Evolutionary conservation across 2,888 invertebrate species (phyloP), one percentile per base, ranked within the genome.

Genomic region (Acleris cristana): DNA sequence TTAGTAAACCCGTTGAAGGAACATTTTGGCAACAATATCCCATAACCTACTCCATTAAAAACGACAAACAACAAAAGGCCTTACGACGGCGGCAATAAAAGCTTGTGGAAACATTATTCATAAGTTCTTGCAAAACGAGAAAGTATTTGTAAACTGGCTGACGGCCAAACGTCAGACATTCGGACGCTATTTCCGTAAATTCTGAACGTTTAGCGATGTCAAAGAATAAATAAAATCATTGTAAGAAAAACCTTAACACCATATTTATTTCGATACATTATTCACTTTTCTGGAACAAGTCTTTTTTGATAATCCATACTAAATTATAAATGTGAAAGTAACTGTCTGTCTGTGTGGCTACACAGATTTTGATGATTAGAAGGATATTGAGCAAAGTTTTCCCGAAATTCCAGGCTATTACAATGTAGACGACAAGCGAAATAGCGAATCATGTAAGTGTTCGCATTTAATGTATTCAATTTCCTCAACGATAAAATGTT

Each of bases 171-270:
- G 76, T 71, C 74, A 76, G 78, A 78, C 75, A 76, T 74, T 80
- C 78, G 71, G 81, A 74, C 72, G 72, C 87, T 89, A 87, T 87
- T 87, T 87, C 81, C 84, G 87, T 85, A 78, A 79, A 79, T 79
- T 77, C 76, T 73, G 67, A 75, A 77, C 77, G 77, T 78, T 77
- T 78, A 71, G 72, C 70, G 71, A 64, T 64, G 71, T 72, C 79
- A 81, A 77, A 77, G 76, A 76, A 58, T 63, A 75, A 40, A 14
- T 68, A 60, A 51, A 53, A n/a, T 30, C 57, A 49, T n/a, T 60
- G 53, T 64, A 67, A 54, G 53, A 21, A 62, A 64, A 21, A 68
- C 63, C 55, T 55, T 40, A 30, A 30, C 14, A 23, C 51, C 26
- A 51, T 21, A 51, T 19, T 19, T 12, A 51, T 8, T 51, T n/a